A percentile compares a stretch with the other conserved stretches of the same genome.
Conservation (phyloP, 2,888 invertebrate species). For the Pristionchus japonicus region DNA sequence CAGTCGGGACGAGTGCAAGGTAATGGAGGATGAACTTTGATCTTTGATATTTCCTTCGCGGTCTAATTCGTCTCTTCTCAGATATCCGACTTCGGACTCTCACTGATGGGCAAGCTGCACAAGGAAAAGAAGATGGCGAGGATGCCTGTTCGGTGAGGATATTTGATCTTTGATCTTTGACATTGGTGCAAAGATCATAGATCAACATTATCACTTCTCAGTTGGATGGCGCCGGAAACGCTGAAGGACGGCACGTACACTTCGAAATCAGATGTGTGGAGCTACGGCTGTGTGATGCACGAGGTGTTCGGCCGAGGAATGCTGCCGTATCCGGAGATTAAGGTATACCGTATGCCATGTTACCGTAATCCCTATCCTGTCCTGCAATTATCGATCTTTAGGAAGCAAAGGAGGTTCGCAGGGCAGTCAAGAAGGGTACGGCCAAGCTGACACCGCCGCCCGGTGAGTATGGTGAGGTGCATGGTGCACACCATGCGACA, state of each 20-base stretch:
- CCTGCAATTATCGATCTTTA: too few species aligned
- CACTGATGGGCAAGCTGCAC: slow-evolving; percentile 60
- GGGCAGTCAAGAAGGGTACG: slow-evolving; percentile 32
- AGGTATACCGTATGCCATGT: slow-evolving; percentile 47
- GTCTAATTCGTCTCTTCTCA: slow-evolving; percentile 42
- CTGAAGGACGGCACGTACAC: slow-evolving; percentile 57
- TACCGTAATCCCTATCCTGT: background rate
- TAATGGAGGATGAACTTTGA: background rate
- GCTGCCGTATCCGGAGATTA: slow-evolving; percentile 54
- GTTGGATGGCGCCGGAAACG: slow-evolving; percentile 63
- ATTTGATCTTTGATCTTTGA: too few species aligned
- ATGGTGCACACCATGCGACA: background rate
- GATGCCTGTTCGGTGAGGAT: slow-evolving; percentile 59
- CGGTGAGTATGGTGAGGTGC: background rate
- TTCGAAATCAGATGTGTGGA: slow-evolving; percentile 62
- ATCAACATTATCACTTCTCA: background rate
- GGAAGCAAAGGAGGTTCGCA: slow-evolving; percentile 35
- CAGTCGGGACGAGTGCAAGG: slow-evolving; percentile 51
- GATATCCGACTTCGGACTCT: slow-evolving; percentile 67
- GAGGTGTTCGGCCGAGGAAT: slow-evolving; percentile 58
- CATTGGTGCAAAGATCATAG: background rate
- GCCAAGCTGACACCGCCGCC: background rate
- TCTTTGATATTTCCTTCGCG: too few species aligned
- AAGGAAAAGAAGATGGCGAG: slow-evolving; percentile 59
- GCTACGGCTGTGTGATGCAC: slow-evolving; percentile 60